phyloP scores from a whole-genome alignment of 2,888 invertebrate genomes.

The Oscheius onirici region DNA sequence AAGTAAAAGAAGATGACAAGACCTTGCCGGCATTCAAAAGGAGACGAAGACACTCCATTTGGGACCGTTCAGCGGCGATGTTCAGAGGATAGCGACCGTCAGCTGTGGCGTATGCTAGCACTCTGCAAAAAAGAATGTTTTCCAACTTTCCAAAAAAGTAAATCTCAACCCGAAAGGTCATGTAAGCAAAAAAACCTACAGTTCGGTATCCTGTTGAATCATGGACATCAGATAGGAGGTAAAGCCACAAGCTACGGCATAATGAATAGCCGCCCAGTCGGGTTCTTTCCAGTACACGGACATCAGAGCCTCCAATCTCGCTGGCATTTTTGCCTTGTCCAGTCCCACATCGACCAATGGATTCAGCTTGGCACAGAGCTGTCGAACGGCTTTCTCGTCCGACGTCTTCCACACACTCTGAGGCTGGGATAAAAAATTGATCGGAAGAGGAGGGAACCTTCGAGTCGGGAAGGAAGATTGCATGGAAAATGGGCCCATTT shows the following conservation, averaged over 20 bases:
- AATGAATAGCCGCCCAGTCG: constrained; percentile 35
- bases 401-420: constrained; percentile 28
- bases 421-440: no score
- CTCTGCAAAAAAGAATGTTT: constrained; percentile 4
- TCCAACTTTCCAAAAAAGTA: no score
- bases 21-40: constrained; percentile 25
- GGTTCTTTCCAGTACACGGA: constrained; percentile 25
- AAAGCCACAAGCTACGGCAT: constrained; percentile 33
- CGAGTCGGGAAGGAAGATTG: constrained; percentile 30
- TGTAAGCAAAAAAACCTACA: background rate
- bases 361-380: constrained; percentile 31
- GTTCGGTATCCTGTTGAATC: constrained; percentile 29
- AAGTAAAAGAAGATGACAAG: background rate
- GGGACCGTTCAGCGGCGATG: constrained; percentile 27
- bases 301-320: constrained; percentile 26
- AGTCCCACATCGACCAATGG: constrained; percentile 19
- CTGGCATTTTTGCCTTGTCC: constrained; percentile 16
- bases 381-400: constrained; percentile 33
- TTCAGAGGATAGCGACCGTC: constrained; percentile 32
- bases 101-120: constrained; percentile 22
- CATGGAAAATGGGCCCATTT: constrained; percentile 27
- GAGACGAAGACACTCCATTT: constrained; percentile 28
- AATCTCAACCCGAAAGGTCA: background rate
- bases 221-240: constrained; percentile 10
- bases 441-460: constrained; percentile 4